Conservation (phyloP, 2,797 vertebrate species). For the Sebastiscus albofasciatus region DNA sequence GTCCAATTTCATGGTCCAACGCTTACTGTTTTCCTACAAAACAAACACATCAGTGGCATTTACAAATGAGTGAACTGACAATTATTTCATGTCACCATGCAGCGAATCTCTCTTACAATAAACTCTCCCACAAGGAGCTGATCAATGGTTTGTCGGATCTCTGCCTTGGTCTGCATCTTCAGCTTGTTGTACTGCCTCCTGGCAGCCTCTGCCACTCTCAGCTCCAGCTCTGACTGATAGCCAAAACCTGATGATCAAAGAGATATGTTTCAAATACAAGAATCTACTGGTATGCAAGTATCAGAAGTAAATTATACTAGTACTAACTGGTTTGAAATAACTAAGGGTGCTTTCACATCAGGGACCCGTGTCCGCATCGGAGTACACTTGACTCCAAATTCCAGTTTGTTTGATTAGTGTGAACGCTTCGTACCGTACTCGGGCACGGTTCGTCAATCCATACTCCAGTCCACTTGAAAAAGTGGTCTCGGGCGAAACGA, state of each 20-base stretch:
- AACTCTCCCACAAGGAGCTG: conserved; percentile 97
- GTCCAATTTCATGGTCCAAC: conserved; percentile 95
- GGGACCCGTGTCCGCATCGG: no score
- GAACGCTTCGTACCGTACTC: no score
- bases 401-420: no score
- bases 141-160: conserved; percentile 97
- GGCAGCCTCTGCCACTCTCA: conserved; percentile 94
- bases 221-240: conserved; percentile 95
- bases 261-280: neutral
- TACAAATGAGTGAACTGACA: neutral
- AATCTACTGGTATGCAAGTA: neutral
- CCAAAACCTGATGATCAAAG: conserved; percentile 86
- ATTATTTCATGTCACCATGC: neutral
- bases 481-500: no score
- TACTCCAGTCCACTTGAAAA: no score
- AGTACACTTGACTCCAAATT: no score
- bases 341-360: no score
- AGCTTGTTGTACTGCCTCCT: conserved; percentile 97
- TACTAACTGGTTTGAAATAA: neutral
- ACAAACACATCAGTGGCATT: neutral
- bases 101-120: conserved; percentile 87
- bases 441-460: no score
- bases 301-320: neutral
- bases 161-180: conserved; percentile 98
- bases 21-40: conserved; percentile 93